A percentile compares a stretch with the other conserved stretches of the same genome.
Evolutionary conservation across 2,888 invertebrate species (phyloP).

Genomic region (Papilio demoleus): DNA sequence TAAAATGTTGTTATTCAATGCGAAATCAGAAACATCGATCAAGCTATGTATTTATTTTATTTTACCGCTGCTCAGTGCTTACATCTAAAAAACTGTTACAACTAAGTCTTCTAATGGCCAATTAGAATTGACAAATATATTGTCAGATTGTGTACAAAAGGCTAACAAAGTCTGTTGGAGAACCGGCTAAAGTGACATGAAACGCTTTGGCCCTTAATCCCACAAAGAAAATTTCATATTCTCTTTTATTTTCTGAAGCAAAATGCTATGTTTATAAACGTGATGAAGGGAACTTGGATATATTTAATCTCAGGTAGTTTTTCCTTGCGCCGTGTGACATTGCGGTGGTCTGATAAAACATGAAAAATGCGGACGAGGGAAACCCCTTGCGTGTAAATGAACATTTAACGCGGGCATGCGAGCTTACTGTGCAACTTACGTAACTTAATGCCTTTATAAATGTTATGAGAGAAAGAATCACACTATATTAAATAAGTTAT

Average conservation of each 20-base stretch:
- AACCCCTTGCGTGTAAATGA: constrained; percentile 42
- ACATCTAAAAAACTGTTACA: constrained; percentile 13
- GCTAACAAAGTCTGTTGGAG: constrained; percentile 34
- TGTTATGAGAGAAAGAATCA: constrained; percentile 38
- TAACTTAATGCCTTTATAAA: constrained; percentile 42
- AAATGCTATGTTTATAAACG: constrained; percentile 37
- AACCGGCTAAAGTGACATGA: constrained; percentile 36
- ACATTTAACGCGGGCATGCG: constrained; percentile 40
- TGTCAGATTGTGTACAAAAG: constrained; percentile 37
- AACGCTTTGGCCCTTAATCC: constrained; percentile 34
- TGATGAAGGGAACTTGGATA: constrained; percentile 34
- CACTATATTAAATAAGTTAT: constrained; percentile 35
- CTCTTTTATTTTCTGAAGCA: constrained; percentile 29
- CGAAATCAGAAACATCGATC: neutral
- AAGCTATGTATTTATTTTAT: neutral
- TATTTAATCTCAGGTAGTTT: constrained; percentile 40
- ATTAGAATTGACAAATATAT: constrained; percentile 37
- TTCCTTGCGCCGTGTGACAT: constrained; percentile 35
- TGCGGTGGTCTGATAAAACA: constrained; percentile 40
- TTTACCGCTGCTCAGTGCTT: constrained; percentile 3
- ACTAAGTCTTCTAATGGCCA: constrained; percentile 35
- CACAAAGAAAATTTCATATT: constrained; percentile 40
- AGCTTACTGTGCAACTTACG: constrained; percentile 35
- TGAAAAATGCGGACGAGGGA: constrained; percentile 41
- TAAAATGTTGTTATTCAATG: neutral